These are phyloP conservation scores for Hirundichthys speculiger DNA, from an alignment of 2,113 vertebrate species.

Conservation along the genomic window DNA sequence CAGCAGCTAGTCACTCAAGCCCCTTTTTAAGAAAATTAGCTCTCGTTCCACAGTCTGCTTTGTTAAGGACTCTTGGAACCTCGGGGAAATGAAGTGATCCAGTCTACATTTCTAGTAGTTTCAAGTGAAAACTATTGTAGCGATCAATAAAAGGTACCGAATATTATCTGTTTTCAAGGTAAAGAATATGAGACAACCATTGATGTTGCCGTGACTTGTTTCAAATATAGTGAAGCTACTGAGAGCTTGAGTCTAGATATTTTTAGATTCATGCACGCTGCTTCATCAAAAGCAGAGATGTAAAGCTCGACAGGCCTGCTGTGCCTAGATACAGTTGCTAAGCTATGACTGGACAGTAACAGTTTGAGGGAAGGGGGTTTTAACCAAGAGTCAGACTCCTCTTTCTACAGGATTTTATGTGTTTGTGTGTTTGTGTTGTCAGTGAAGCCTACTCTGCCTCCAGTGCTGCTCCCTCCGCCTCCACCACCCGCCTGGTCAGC, in stretches of 20 bases:
- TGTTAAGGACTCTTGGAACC: too few species aligned
- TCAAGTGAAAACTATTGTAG: background rate
- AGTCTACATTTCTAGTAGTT: too few species aligned
- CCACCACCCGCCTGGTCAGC: constrained; percentile 84
- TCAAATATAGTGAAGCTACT: too few species aligned
- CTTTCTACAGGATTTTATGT: background rate
- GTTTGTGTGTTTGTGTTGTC: constrained; percentile 16
- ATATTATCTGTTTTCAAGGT: background rate
- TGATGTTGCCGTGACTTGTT: background rate
- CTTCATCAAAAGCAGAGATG: too few species aligned
- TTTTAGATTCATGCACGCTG: too few species aligned
- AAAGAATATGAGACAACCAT: background rate
- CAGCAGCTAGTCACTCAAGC: too few species aligned
- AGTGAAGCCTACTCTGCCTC: constrained; percentile 74
- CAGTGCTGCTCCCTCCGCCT: constrained; percentile 84
- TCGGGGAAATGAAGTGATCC: too few species aligned
- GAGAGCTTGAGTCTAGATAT: too few species aligned
- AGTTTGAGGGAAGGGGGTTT: background rate
- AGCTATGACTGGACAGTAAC: constrained; percentile 8
- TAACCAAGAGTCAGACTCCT: constrained; percentile 26
- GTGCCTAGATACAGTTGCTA: background rate
- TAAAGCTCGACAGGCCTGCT: background rate
- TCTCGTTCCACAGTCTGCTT: too few species aligned
- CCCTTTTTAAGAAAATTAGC: too few species aligned
- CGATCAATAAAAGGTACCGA: background rate